phyloP scores from a whole-genome alignment of 2,113 vertebrate species.

The Pyxicephalus adspersus region DNA sequence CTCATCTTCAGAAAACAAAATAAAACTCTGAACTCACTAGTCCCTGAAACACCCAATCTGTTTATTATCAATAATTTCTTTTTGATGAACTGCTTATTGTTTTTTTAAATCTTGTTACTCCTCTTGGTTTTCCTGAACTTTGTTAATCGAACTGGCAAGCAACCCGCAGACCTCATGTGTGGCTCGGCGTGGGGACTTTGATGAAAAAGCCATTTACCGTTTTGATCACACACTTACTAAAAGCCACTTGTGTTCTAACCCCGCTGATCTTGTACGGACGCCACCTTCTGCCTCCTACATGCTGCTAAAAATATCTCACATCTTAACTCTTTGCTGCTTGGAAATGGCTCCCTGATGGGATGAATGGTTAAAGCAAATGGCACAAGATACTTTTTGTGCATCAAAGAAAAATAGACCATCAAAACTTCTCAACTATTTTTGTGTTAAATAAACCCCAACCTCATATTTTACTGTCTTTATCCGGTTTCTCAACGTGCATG shows the following conservation, averaged over 20 bases:
- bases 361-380: too few relatives aligned
- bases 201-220: constrained; percentile 12
- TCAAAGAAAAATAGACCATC: too few relatives aligned
- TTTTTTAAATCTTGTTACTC: background rate
- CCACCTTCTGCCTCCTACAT: background rate
- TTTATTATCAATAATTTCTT: background rate
- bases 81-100: background rate
- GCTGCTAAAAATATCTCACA: background rate
- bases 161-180: background rate
- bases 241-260: background rate
- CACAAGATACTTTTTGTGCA: too few relatives aligned
- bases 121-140: background rate
- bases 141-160: background rate
- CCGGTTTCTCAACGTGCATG: too few relatives aligned
- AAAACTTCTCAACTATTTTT: too few relatives aligned
- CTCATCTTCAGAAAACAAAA: too few relatives aligned
- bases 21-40: too few relatives aligned
- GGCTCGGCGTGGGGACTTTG: background rate
- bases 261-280: background rate
- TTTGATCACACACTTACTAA: background rate
- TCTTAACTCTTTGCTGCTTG: background rate
- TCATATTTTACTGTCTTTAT: too few relatives aligned
- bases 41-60: background rate
- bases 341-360: too few relatives aligned
- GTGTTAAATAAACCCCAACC: too few relatives aligned